A percentile compares a stretch with the other conserved stretches of the same genome.
These are phyloP conservation scores for Lithophane socia DNA, from an alignment of 2,888 invertebrate species.

Conservation along the genomic window DNA sequence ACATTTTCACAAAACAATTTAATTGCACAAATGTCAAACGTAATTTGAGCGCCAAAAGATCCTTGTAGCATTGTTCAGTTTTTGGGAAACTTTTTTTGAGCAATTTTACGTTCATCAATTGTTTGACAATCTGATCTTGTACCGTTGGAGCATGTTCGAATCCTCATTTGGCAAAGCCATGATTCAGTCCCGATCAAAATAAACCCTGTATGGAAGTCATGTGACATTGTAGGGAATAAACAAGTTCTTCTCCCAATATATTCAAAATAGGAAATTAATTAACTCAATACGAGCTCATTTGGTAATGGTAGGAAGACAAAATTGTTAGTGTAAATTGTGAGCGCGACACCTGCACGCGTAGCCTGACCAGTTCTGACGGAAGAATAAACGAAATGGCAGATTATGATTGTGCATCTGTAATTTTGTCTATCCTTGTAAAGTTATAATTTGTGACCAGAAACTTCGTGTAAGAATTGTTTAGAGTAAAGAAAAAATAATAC, in stretches of 20 bases:
- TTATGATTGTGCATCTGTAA: no score
- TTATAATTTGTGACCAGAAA: background rate
- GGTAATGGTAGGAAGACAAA: constrained; percentile 27
- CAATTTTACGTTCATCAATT: background rate
- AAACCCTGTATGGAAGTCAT: constrained; percentile 10
- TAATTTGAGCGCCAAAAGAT: background rate
- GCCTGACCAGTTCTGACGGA: no score
- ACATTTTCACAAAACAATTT: background rate
- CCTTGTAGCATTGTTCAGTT: no score
- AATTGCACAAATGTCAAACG: no score
- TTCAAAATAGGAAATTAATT: constrained; percentile 14
- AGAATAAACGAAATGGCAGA: no score
- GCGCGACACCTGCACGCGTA: background rate
- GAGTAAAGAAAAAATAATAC: constrained; percentile 61
- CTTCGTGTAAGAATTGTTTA: constrained; percentile 25
- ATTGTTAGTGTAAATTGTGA: constrained; percentile 11
- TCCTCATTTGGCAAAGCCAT: background rate
- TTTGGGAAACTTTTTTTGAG: constrained; percentile 7
- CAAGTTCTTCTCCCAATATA: no score
- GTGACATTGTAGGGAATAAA: constrained; percentile 2
- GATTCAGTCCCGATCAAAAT: constrained; percentile 18
- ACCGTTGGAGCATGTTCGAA: background rate
- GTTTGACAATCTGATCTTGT: background rate
- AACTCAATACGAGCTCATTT: constrained; percentile 27
- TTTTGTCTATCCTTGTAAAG: background rate